Evolutionary conservation across 2,888 invertebrate genomes (phyloP).

Genomic region (Epirrhoe tristata): DNA sequence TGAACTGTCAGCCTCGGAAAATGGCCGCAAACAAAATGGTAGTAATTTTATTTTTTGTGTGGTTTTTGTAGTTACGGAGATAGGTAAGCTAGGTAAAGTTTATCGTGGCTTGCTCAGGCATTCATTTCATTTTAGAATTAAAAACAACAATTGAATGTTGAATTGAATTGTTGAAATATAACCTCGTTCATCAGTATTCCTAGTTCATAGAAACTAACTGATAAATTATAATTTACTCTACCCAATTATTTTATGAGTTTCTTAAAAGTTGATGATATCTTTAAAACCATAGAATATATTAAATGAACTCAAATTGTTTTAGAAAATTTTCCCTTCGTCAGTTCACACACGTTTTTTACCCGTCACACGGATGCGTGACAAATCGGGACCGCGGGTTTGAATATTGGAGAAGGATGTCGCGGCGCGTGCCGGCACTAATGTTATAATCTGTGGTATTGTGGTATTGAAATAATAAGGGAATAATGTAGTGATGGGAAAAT

Average conservation of each 20-base stretch:
- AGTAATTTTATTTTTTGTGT: conserved; percentile 43
- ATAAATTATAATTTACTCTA: too few species aligned
- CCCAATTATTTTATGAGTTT: too few species aligned
- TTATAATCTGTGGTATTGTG: conserved; percentile 53
- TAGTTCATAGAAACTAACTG: too few species aligned
- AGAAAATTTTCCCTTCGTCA: conserved; percentile 4
- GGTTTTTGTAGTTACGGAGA: conserved; percentile 4
- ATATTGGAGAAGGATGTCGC: conserved; percentile 78
- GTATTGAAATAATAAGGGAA: conserved; percentile 46
- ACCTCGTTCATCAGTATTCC: too few species aligned
- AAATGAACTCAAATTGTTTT: conserved; percentile 6
- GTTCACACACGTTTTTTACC: conserved; percentile 41
- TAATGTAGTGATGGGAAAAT: conserved; percentile 25
- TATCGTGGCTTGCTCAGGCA: not conserved
- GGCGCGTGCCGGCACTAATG: conserved; percentile 61
- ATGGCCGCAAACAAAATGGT: conserved; percentile 71
- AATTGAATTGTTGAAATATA: too few species aligned
- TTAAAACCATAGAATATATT: too few species aligned
- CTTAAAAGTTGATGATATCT: too few species aligned
- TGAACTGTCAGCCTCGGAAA: conserved; percentile 79
- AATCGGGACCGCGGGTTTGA: conserved; percentile 69
- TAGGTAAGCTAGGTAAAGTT: not conserved
- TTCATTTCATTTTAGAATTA: not conserved
- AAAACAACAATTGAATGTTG: not conserved
- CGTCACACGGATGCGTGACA: conserved; percentile 67